phyloP scores from a whole-genome alignment of 2,113 vertebrate species.

The Atherinomorus stipes region DNA sequence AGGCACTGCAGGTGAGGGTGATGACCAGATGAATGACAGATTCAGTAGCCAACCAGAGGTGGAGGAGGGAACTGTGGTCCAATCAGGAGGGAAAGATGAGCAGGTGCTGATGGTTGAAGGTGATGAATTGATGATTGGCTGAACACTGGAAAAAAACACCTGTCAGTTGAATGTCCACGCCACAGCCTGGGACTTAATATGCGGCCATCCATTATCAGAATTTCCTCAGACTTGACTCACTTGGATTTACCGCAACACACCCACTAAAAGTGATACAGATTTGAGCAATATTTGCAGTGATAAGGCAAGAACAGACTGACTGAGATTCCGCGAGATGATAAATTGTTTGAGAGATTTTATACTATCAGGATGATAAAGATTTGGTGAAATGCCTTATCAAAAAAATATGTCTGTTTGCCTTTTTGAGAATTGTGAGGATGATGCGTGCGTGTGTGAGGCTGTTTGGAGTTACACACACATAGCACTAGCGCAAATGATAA shows the following conservation, averaged over 20 bases:
- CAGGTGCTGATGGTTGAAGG: too few species aligned
- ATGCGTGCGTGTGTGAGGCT: background rate
- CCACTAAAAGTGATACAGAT: background rate
- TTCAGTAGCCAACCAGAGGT: too few species aligned
- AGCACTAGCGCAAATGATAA: constrained; percentile 38
- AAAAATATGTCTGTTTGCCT: background rate
- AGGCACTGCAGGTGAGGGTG: too few species aligned
- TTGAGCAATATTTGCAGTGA: background rate
- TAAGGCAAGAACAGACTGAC: background rate
- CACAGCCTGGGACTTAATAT: too few species aligned
- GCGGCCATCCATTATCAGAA: too few species aligned
- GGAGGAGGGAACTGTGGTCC: too few species aligned
- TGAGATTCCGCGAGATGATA: too few species aligned
- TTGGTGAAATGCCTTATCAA: background rate
- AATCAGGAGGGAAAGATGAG: too few species aligned
- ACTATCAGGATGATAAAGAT: constrained; percentile 9
- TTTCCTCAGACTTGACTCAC: background rate
- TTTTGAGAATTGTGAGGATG: background rate
- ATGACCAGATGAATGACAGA: too few species aligned
- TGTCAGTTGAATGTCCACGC: too few species aligned
- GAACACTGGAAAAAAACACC: too few species aligned
- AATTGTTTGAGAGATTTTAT: background rate
- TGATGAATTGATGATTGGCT: too few species aligned
- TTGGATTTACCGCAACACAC: background rate
- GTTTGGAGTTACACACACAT: background rate